These are phyloP conservation scores for Drosophila repleta DNA, from an alignment of 1,140 invertebrate species.

Conservation along the genomic window DNA sequence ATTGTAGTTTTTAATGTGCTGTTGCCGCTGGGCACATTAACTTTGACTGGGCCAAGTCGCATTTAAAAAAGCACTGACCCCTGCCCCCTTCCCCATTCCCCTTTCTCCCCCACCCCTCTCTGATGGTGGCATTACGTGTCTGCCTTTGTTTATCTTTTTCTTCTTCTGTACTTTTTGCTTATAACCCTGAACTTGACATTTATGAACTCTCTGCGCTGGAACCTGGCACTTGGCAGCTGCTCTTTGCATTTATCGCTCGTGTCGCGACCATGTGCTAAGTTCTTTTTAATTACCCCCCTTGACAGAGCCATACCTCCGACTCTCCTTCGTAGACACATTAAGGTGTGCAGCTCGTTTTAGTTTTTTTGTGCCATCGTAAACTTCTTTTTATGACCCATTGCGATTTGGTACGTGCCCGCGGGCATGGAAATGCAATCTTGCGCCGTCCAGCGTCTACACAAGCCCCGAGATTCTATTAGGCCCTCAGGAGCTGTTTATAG, in stretches of 20 bases:
- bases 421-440: slow-evolving; percentile 38
- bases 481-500: slow-evolving; percentile 8
- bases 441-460: slow-evolving; percentile 1
- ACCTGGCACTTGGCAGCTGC: slow-evolving; percentile 10
- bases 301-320: background rate
- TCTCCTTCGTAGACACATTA: slow-evolving; percentile 1
- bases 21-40: slow-evolving; percentile 38
- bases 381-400: slow-evolving; percentile 45
- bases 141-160: slow-evolving; percentile 25
- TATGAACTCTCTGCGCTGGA: slow-evolving; percentile 50
- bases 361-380: slow-evolving; percentile 36
- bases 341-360: slow-evolving; percentile 4
- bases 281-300: slow-evolving; percentile 65
- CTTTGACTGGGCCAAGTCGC: slow-evolving; percentile 25
- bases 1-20: slow-evolving; percentile 38
- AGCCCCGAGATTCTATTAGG: slow-evolving; percentile 23
- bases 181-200: slow-evolving; percentile 78
- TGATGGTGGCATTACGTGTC: slow-evolving; percentile 3
- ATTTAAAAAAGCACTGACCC: background rate
- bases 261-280: slow-evolving; percentile 67
- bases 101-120: background rate
- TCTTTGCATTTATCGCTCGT: slow-evolving; percentile 31
- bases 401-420: slow-evolving; percentile 41
- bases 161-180: slow-evolving; percentile 33
- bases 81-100: background rate